Percentiles rank a stretch among this genome's conserved stretches.
Evolutionary conservation across 2,888 invertebrate species (phyloP).

Genomic region (Callyntrura guangdongensis): DNA sequence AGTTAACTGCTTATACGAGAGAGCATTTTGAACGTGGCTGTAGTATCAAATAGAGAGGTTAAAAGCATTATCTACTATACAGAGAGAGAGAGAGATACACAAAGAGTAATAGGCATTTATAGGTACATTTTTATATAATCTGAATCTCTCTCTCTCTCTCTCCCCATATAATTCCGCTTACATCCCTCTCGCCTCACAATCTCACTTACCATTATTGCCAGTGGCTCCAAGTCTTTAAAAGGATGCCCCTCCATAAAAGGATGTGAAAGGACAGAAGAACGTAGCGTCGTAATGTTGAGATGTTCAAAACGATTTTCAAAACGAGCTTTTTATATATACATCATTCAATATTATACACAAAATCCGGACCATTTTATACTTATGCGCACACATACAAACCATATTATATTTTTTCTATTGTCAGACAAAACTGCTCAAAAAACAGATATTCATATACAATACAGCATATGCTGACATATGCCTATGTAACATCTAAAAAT

Average conservation of each 20-base stretch:
- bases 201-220: slow-evolving; percentile 75
- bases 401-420: slow-evolving; percentile 2
- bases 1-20: slow-evolving; percentile 29
- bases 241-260: slow-evolving; percentile 75
- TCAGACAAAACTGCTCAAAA: too few relatives aligned
- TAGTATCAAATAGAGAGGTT: slow-evolving; percentile 53
- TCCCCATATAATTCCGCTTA: slow-evolving; percentile 2
- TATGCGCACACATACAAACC: too few relatives aligned
- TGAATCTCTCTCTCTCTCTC: slow-evolving; percentile 9
- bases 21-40: slow-evolving; percentile 43
- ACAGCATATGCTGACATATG: not conserved
- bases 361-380: not conserved
- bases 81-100: not conserved
- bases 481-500: not conserved
- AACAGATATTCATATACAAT: too few relatives aligned
- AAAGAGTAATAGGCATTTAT: too few relatives aligned
- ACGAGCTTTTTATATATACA: slow-evolving; percentile 54
- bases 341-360: not conserved
- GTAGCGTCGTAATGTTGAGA: slow-evolving; percentile 47
- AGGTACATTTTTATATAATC: too few relatives aligned
- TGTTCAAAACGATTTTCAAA: slow-evolving; percentile 68
- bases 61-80: slow-evolving; percentile 33
- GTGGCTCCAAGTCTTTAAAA: slow-evolving; percentile 77
- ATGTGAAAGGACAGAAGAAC: slow-evolving; percentile 72
- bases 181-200: slow-evolving; percentile 50